These are phyloP conservation scores for Ochropleura plecta DNA, from an alignment of 2,888 invertebrate species.

Conservation along the genomic window DNA sequence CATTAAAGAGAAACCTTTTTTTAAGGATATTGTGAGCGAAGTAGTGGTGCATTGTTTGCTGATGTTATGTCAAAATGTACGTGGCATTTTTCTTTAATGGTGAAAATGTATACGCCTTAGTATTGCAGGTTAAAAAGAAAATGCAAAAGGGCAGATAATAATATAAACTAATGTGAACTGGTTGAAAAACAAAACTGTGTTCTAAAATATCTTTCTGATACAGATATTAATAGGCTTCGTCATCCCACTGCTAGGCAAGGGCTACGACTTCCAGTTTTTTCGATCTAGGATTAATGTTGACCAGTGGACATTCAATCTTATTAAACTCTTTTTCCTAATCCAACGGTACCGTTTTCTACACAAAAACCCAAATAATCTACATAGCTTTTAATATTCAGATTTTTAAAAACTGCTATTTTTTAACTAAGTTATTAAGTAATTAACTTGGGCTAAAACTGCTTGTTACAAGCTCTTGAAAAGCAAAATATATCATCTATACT, in stretches of 20 bases:
- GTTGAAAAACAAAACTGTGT: no score
- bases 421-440: neutral
- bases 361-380: neutral
- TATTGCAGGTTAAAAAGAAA: neutral
- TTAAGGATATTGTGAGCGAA: neutral
- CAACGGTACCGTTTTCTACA: neutral
- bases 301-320: neutral
- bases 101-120: neutral
- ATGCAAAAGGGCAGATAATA: neutral
- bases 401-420: neutral
- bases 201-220: no score
- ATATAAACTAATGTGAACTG: neutral
- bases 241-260: no score
- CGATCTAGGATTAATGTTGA: no score
- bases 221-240: no score
- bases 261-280: no score
- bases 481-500: no score
- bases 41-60: neutral
- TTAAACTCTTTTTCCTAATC: neutral
- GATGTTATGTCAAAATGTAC: neutral
- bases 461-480: no score
- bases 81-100: neutral
- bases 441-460: neutral
- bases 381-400: neutral
- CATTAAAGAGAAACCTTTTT: no score